Conservation (phyloP, 2,797 vertebrate genomes). For the Cossypha caffra region DNA sequence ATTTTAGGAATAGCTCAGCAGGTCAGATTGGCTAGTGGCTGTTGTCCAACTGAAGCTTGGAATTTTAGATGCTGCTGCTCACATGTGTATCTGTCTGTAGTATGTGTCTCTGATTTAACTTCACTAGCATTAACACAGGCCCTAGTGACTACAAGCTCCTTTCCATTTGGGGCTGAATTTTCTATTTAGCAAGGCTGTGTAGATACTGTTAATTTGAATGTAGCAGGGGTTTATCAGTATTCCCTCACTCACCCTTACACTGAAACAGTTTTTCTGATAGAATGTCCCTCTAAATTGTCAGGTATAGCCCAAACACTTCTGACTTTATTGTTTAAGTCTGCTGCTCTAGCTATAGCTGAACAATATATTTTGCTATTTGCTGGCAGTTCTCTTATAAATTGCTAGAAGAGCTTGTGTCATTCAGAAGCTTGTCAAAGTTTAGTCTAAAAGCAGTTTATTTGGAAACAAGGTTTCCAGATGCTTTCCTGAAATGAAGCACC, state of each 20-base stretch:
- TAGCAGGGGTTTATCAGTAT: not conserved
- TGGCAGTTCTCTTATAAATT: constrained; percentile 31
- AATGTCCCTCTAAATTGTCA: not conserved
- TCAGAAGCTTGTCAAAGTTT: constrained; percentile 30
- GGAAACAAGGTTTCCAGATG: constrained; percentile 57
- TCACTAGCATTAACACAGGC: not conserved
- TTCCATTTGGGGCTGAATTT: not conserved
- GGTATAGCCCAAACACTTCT: not conserved
- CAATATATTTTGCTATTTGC: not conserved
- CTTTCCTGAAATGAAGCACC: not conserved
- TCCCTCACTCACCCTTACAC: not conserved
- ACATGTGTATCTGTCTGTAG: not conserved
- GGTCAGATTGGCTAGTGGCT: not conserved
- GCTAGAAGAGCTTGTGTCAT: not conserved
- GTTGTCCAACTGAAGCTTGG: not conserved
- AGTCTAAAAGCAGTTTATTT: constrained; percentile 37
- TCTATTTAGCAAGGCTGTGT: not conserved
- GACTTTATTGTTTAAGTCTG: not conserved
- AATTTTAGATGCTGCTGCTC: not conserved
- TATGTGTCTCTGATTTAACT: not conserved
- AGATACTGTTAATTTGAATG: not conserved
- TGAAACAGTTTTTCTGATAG: not conserved
- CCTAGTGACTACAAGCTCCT: not conserved
- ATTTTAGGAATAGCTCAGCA: not conserved
- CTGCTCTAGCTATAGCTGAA: not conserved